Evolutionary conservation across 2,113 vertebrate species (phyloP).

Genomic region (Hypanus sabinus): DNA sequence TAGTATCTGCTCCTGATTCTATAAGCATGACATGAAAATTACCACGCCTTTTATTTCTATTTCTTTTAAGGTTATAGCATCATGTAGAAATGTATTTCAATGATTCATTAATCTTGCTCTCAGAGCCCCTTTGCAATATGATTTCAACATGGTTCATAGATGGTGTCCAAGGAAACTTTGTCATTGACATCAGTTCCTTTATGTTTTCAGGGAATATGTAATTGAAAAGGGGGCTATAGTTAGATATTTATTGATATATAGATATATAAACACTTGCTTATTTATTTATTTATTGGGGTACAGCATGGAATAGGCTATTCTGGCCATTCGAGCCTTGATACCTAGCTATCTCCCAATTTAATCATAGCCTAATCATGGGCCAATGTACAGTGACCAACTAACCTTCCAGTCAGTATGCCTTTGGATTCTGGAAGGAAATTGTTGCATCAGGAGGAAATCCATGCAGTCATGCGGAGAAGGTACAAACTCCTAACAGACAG

Average conservation of each 20-base stretch:
- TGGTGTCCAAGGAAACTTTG: neutral
- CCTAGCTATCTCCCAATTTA: too few species aligned
- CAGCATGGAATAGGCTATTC: too few species aligned
- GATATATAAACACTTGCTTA: neutral
- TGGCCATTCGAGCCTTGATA: too few species aligned
- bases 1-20: neutral
- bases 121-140: neutral
- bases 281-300: too few species aligned
- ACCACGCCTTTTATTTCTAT: neutral
- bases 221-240: neutral
- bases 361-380: too few species aligned
- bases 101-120: neutral
- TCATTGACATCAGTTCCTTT: neutral
- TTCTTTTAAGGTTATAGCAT: neutral
- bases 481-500: too few species aligned
- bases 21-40: neutral
- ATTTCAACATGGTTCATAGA: neutral
- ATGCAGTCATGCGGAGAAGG: too few species aligned
- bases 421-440: too few species aligned
- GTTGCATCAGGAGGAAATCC: too few species aligned
- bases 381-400: too few species aligned
- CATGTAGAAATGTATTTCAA: neutral
- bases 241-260: neutral
- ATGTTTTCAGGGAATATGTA: neutral
- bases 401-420: too few species aligned